phyloP scores from a whole-genome alignment of 2,113 vertebrate genomes.

The Gasterosteus aculeatus region DNA sequence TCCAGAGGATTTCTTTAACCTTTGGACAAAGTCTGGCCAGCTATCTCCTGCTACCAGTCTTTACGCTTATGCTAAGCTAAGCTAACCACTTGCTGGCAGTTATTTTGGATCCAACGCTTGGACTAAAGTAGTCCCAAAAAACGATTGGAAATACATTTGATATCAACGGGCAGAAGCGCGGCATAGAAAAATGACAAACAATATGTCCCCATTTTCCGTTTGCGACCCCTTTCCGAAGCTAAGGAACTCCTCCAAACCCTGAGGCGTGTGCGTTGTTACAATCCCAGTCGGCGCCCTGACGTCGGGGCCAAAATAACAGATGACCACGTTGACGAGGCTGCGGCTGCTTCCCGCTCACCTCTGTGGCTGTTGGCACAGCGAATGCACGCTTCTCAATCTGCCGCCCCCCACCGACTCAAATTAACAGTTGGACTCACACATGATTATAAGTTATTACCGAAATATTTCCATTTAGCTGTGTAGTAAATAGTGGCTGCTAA shows the following conservation, averaged over 20 bases:
- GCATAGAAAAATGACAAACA: not conserved
- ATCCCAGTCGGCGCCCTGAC: conserved; percentile 45
- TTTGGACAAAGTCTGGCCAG: no score
- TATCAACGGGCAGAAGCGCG: not conserved
- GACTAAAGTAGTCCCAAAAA: not conserved
- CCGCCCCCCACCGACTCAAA: conserved; percentile 62
- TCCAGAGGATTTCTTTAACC: no score
- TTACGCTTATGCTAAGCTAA: no score
- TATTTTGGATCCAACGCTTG: no score
- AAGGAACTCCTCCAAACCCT: conserved; percentile 47
- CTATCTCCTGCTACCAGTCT: no score
- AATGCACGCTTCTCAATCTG: conserved; percentile 54
- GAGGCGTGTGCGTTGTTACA: conserved; percentile 53
- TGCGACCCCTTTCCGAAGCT: conserved; percentile 25
- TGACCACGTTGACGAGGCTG: conserved; percentile 57
- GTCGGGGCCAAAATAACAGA: conserved; percentile 67
- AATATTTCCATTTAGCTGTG: conserved; percentile 69
- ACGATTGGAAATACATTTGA: not conserved
- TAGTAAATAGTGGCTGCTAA: conserved; percentile 70
- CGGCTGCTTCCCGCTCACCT: conserved; percentile 63
- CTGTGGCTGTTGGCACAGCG: conserved; percentile 53
- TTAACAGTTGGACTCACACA: conserved; percentile 64
- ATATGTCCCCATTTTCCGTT: conserved; percentile 5
- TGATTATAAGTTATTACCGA: conserved; percentile 75
- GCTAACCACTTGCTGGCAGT: no score